Base-by-base conservation (phyloP, 2,797 vertebrate species). In the Natrix natrix region DNA sequence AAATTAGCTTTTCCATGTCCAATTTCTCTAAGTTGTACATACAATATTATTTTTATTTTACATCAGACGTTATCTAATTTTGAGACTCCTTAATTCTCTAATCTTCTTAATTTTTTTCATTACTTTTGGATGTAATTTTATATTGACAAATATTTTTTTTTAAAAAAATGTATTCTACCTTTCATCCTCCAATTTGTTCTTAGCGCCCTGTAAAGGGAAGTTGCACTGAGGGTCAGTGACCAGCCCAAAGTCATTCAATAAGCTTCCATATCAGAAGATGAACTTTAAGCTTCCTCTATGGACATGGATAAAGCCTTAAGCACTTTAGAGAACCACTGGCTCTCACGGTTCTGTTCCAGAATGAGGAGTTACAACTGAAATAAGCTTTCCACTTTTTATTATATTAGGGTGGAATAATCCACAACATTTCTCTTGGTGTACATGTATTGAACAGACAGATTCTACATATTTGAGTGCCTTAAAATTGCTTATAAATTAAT, bases 21-120 rank as follows among this genome's bases (percentile, higher is more conserved):
- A 52, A 4, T 93, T 92, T 88, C 48, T 87, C 37, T 24, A 43
- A 57, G 8, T 8, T 48, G 2, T 74, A 74, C 24, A 63, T 88
- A 63, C 12, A 60, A 87, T 90, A 92, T 92, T 90, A 78, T 61
- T 92, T 5, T 93, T 69, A 91, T 48, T 89, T 91, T 22, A 87
- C 56, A 88, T 94, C 37, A 56, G 55, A 91, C 56, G 91, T 95
- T 57, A 91, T 56, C 83, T 94, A 0, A 0, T 93, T 92, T 6
- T 92, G 92, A 92, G 91, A 24, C 5, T 28, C 69, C 94, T 95
- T 94, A 94, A 94, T 94, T 93, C 94, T 96, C 93, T 94, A 94
- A 63, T 86, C 83, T 55, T 4, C 63, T 60, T 91, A 55, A 95
- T 48, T 92, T 24, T 24, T 92, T 10, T n/a, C 10, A 86, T 69